phyloP scores from a whole-genome alignment of 2,888 invertebrate genomes.

The Thysanoteuthis rhombus region DNA sequence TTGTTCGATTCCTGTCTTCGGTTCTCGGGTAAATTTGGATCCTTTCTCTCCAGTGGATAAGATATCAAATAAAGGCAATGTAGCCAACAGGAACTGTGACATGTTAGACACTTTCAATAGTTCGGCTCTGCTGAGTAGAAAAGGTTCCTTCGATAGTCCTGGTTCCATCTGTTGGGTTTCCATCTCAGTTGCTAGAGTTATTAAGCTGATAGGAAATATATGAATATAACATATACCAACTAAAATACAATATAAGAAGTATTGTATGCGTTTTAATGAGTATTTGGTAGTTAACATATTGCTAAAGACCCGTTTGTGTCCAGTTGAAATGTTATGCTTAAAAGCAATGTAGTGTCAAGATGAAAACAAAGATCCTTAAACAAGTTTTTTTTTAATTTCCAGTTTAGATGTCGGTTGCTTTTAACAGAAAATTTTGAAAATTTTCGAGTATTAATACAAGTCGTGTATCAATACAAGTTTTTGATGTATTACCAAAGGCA shows the following conservation, averaged over 20 bases:
- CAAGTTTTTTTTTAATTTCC: too few species aligned
- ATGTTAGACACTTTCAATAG: neutral
- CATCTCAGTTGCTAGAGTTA: neutral
- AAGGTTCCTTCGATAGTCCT: neutral
- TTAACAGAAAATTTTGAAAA: too few species aligned
- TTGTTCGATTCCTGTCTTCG: neutral
- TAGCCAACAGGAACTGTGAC: neutral
- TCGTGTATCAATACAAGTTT: too few species aligned
- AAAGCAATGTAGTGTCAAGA: too few species aligned
- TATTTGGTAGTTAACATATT: neutral
- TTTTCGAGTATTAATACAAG: too few species aligned
- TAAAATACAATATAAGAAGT: neutral
- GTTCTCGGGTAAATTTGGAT: neutral
- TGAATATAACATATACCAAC: neutral
- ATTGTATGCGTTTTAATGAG: neutral
- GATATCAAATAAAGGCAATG: neutral
- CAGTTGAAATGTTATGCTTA: too few species aligned
- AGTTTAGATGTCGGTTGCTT: too few species aligned
- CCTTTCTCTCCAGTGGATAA: neutral
- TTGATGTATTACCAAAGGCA: too few species aligned
- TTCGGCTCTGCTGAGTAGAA: neutral
- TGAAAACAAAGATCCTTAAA: too few species aligned
- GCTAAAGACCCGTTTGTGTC: neutral
- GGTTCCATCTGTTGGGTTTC: neutral
- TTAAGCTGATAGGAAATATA: neutral